A percentile compares a stretch with the other conserved stretches of the same genome.
phyloP scores from a whole-genome alignment of 2,797 vertebrate genomes.

The Phoeniculus purpureus region DNA sequence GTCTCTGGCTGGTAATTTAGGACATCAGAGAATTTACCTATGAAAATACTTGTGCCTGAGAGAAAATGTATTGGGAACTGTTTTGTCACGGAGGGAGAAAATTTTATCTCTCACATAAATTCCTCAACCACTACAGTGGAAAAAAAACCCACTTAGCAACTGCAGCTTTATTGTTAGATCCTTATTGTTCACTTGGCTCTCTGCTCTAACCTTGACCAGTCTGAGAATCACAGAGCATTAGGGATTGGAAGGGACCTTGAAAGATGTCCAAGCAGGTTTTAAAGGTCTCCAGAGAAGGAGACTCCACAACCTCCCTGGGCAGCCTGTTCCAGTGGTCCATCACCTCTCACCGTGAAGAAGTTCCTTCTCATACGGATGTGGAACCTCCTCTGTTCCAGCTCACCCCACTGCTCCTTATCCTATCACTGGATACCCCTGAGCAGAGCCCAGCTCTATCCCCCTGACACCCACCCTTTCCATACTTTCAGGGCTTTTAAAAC shows the following conservation, averaged over 20 bases:
- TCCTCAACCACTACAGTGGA: neutral
- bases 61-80: neutral
- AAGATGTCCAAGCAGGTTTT: no score
- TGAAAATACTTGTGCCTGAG: neutral
- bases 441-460: no score
- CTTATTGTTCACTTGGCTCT: neutral
- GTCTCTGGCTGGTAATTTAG: neutral
- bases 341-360: no score
- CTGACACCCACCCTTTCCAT: no score
- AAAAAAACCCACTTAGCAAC: neutral
- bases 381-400: no score
- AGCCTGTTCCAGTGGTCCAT: no score
- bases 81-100: neutral
- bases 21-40: neutral
- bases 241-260: neutral
- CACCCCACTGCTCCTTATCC: no score
- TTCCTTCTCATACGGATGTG: no score
- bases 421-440: no score
- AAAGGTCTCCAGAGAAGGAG: no score
- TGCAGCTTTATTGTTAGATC: neutral
- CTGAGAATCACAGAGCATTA: neutral
- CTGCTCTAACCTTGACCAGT: neutral
- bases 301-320: no score
- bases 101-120: neutral
- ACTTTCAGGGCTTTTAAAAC: neutral